These are phyloP conservation scores for Craterocephalus amniculus DNA, from an alignment of 2,797 vertebrate genomes.

Conservation along the genomic window DNA sequence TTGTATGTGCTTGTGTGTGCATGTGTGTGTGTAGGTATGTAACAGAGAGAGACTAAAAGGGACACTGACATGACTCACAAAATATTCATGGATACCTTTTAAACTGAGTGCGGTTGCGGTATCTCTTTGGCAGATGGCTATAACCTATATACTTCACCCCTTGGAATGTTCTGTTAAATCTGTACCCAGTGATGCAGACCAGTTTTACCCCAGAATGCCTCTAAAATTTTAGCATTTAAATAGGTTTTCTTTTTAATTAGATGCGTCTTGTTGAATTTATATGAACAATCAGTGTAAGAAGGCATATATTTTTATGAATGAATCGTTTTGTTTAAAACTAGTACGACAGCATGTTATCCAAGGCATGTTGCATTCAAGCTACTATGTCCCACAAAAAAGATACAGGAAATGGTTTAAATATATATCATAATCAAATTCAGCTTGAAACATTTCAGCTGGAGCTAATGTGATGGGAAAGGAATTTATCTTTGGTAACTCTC, in stretches of 20 bases:
- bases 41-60: neutral
- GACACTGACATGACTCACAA: neutral
- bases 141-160: neutral
- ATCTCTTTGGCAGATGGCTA: slow-evolving; percentile 3
- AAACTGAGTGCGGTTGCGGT: neutral
- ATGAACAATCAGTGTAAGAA: neutral
- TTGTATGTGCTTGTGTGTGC: slow-evolving; percentile 8
- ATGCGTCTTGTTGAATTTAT: neutral
- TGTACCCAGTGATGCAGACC: neutral
- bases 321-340: neutral
- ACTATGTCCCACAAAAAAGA: neutral
- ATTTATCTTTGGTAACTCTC: neutral
- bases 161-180: neutral
- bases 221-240: no score
- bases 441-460: neutral
- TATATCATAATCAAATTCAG: neutral
- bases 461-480: neutral
- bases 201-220: no score
- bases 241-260: neutral
- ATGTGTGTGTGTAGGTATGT: no score
- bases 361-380: neutral
- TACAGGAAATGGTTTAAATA: neutral
- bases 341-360: neutral
- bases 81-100: neutral
- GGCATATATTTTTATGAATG: neutral